Evolutionary conservation across 2,113 vertebrate species (phyloP).

Genomic region (Fregetta grallaria): DNA sequence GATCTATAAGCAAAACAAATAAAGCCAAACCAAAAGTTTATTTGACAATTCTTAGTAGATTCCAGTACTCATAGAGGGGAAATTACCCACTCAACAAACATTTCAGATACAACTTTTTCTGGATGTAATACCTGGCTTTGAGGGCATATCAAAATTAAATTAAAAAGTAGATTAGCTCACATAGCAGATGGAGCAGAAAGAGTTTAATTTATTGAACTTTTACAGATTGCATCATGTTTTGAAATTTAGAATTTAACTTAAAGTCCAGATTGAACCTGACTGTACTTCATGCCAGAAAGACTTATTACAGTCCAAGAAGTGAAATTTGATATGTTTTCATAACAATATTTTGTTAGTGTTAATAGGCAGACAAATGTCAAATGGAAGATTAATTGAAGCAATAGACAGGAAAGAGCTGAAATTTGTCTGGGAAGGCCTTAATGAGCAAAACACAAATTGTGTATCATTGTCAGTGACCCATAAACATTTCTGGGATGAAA

Average conservation of each 20-base stretch:
- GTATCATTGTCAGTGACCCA: not conserved
- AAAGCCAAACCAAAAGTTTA: not conserved
- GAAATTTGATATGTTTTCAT: not conserved
- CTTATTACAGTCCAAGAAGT: not conserved
- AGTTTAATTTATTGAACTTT: not conserved
- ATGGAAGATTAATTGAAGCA: slow-evolving; percentile 24
- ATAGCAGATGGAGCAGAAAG: not conserved
- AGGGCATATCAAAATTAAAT: not conserved
- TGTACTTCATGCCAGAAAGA: not conserved
- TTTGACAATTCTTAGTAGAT: not conserved
- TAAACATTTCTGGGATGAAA: not conserved
- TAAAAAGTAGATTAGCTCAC: not conserved
- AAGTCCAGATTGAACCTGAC: not conserved
- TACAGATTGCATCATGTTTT: not conserved
- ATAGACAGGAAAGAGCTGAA: not conserved
- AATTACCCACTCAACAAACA: not conserved
- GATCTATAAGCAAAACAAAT: not conserved
- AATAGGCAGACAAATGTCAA: slow-evolving; percentile 19
- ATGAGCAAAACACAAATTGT: not conserved
- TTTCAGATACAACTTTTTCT: not conserved
- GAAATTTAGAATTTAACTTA: not conserved
- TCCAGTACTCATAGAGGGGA: not conserved
- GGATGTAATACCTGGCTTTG: not conserved
- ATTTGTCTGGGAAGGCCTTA: slow-evolving; percentile 17
- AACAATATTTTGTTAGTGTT: not conserved